Base-by-base conservation (phyloP, 2,888 invertebrate species). In the Falcaria lacertinaria region DNA sequence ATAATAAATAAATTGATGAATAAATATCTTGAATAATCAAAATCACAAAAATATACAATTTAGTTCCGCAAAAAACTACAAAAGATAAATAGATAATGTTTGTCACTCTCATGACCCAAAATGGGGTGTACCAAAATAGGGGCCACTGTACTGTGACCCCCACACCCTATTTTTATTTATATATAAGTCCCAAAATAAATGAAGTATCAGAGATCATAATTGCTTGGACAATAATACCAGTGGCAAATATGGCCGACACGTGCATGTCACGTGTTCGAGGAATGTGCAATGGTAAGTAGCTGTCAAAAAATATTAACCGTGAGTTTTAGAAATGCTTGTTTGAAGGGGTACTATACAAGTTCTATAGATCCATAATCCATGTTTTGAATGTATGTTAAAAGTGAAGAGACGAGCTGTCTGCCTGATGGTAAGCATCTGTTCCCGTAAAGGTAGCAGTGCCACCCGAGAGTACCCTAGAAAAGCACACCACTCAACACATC, bases 161-260 rank as follows among this genome's bases (percentile, higher is more conserved):
- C 28, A 40, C 40, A 41, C 47, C 45, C 39, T 45, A 22, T 11
- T 4, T 28, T 19, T 38, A 45, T 40, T 33, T 42, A 43, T 47
- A 49, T 11, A 28, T 11, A 28, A 28, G 11, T 11, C 28, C 28
- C 19, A 2, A 28, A 11, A 28, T 28, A 28, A 28, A 28, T 28
- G 5, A 25, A 25, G 8, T 25, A 39, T 42, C 15, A 41, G 44
- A 41, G 63, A 38, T 62, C 61, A 41, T 41, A 15, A 41, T 52
- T 43, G 28, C 39, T 43, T 55, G 62, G 60, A 45, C 52, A 50
- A 41, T 49, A 50, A 41, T 19, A 47, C 45, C 48, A 50, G 46
- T 46, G 47, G 62, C 58, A 58, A 64, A 66, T 64, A 64, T 57
- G 52, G 54, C 45, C 49, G 47, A 51, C 66, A 61, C 64, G 68